Percentiles rank a stretch among this genome's conserved stretches.
These are phyloP conservation scores for Germaria angustata DNA, from an alignment of 2,888 invertebrate species.

Conservation along the genomic window DNA sequence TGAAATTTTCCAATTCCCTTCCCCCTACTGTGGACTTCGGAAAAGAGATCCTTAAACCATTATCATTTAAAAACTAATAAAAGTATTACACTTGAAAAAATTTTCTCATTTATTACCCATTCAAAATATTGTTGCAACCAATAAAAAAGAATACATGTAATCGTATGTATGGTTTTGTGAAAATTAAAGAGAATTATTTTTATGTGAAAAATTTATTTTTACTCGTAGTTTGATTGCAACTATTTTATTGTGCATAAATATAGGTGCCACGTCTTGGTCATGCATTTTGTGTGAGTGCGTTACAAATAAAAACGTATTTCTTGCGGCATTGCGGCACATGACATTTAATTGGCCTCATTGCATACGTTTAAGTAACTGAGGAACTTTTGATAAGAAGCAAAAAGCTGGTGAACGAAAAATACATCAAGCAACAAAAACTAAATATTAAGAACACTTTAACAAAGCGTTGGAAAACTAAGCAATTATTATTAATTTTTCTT, in stretches of 20 bases:
- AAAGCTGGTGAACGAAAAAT: background rate
- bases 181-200: too few species aligned
- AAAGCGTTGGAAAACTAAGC: slow-evolving; percentile 7
- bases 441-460: slow-evolving; percentile 10
- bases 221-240: background rate
- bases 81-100: too few species aligned
- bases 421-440: background rate
- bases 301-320: background rate
- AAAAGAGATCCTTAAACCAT: too few species aligned
- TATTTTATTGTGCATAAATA: background rate
- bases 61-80: too few species aligned
- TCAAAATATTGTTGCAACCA: too few species aligned
- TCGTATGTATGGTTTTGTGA: too few species aligned
- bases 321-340: slow-evolving; percentile 41
- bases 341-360: slow-evolving; percentile 69
- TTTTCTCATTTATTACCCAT: too few species aligned
- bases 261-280: background rate
- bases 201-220: too few species aligned
- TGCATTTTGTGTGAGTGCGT: slow-evolving; percentile 2
- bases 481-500: slow-evolving; percentile 38
- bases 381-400: background rate
- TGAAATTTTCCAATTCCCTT: too few species aligned
- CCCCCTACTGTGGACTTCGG: too few species aligned
- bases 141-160: too few species aligned
- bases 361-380: slow-evolving; percentile 26